Evolutionary conservation across 1,140 invertebrate genomes (phyloP), one percentile per base, ranked within the genome.

Genomic region (Copidosoma floridanum): DNA sequence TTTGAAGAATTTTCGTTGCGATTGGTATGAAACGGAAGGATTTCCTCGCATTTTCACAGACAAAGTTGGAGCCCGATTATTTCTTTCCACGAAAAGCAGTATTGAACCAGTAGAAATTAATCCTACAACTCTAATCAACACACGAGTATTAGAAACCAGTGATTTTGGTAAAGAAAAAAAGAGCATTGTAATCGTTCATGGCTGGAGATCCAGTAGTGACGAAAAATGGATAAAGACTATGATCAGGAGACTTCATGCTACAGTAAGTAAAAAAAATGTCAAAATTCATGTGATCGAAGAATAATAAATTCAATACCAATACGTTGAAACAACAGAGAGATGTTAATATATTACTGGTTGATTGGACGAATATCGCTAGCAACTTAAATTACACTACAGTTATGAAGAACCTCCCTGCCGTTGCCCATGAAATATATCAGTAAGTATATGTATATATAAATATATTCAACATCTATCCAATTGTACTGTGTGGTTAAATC

Each of bases 111-210:
- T 8, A 24, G 18, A 54, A 41, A n/a, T n/a, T n/a, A n/a, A n/a
- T n/a, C n/a, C n/a, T n/a, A 40, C 41, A 2, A 27, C 7, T 7
- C 38, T 23, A 16, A 48, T 6, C 14, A 23, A 61, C 26, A 37
- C 46, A 29, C 50, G 37, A 1, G 26, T 11, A 16, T 24, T 61
- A 4, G 12, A 55, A 18, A 43, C 7, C 18, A 56, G 48, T 10
- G 46, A 61, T 51, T 32, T 37, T 10, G 35, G 37, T 0, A 20
- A 55, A 24, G 50, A 56, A 37, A 61, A 52, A 5, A n/a, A n/a
- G n/a, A n/a, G n/a, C n/a, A 8, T 35, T 37, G 23, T 61, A 3
- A 35, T 61, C 40, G 51, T 61, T 41, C 59, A 61, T 16, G 59
- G 59, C 1, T 61, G 41, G 11, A 43, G 43, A n/a, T 55, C 59